These are phyloP conservation scores for Diplodus sargus DNA, from an alignment of 2,797 vertebrate species.

Conservation along the genomic window DNA sequence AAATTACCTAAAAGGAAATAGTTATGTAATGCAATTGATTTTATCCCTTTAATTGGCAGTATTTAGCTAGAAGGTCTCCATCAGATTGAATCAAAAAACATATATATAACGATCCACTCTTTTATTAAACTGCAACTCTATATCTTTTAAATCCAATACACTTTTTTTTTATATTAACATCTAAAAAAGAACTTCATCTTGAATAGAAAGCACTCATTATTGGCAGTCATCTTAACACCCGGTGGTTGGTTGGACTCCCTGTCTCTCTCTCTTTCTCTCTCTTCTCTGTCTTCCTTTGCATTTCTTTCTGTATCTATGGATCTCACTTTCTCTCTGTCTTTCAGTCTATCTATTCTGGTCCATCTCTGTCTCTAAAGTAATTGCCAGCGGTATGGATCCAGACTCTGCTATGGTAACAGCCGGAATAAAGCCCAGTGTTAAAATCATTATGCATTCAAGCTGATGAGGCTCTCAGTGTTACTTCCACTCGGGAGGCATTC, in stretches of 20 bases:
- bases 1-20: neutral
- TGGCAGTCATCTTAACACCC: conserved; percentile 18
- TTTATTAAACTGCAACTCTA: neutral
- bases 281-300: conserved; percentile 37
- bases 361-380: conserved; percentile 72
- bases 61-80: neutral
- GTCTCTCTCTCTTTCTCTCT: conserved; percentile 2
- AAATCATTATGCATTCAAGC: conserved; percentile 81
- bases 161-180: neutral
- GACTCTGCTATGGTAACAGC: conserved; percentile 86
- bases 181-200: neutral
- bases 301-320: conserved; percentile 21
- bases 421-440: conserved; percentile 83
- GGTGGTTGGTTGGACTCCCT: neutral
- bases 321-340: conserved; percentile 35
- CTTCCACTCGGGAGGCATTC: conserved; percentile 78
- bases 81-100: neutral
- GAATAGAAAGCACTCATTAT: neutral
- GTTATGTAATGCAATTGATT: neutral
- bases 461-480: conserved; percentile 78
- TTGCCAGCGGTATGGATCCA: conserved; percentile 78
- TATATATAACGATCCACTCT: neutral
- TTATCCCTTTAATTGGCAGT: neutral
- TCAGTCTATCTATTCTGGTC: conserved; percentile 59
- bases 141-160: neutral